Evolutionary conservation across 2,113 vertebrate species (phyloP), one percentile per base, ranked within the genome.

Genomic region (Chloroceryle aenea): DNA sequence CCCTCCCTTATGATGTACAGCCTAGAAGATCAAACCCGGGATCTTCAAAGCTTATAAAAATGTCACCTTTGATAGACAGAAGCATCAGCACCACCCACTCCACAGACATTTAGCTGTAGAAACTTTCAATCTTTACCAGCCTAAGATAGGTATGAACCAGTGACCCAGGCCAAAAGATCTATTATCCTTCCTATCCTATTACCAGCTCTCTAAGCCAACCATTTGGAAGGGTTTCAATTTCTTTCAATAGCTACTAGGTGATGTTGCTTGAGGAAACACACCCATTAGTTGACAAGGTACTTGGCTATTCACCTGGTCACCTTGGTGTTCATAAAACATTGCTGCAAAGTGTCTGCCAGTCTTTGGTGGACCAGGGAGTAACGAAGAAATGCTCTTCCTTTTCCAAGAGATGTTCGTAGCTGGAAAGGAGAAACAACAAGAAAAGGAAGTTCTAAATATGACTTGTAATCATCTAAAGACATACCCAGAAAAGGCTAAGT

Each of bases 281-380:
- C 4, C 12, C 18, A 23, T 18, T 67, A 74, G n/a, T 81, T 59
- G 42, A 66, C 40, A 74, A 63, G 61, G n/a, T 19, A 81, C 45
- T 88, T 79, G 55, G 45, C n/a, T 32, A 53, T 19, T 95, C 95
- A 99, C 99, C 99, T 98, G 86, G 99, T 99, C 95, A 99, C 98
- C 90, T 98, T 99, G 78, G 98, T 98, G 96, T 99, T 99, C 97
- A 99, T 99, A 66, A 99, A 98, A 97, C 99, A 99, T 75, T 99
- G 99, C 95, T 99, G 99, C 80, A 99, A 97, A 10, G 99, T 99
- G 97, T 99, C 99, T 36, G 99, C 99, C 56, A 99, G 97, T 52
- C 99, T 98, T 97, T 99, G 99, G 95, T 99, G 99, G 80, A 99
- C 99, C 16, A 99, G 95, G 5, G 98, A 99, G 97, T 99, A 99